These are phyloP conservation scores for Pangasius larnaudii DNA, from an alignment of 2,797 vertebrate species.

Conservation along the genomic window DNA sequence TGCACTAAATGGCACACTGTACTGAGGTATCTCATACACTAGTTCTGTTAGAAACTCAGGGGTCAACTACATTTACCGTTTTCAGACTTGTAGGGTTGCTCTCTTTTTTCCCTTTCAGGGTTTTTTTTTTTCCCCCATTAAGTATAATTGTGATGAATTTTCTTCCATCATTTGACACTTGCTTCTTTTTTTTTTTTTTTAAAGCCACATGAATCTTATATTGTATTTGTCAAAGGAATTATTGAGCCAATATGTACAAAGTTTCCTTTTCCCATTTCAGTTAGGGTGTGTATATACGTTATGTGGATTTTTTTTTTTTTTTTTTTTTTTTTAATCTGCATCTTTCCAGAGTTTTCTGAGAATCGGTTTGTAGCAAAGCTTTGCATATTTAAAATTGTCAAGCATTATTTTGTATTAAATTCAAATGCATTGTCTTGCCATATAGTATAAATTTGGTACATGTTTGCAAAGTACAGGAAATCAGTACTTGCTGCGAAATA, in stretches of 20 bases:
- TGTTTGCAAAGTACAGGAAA: conserved; percentile 76
- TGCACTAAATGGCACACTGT: conserved; percentile 85
- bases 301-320: conserved; percentile 71
- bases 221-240: conserved; percentile 67
- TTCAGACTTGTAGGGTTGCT: conserved; percentile 74
- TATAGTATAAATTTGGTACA: conserved; percentile 78
- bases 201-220: conserved; percentile 69
- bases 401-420: conserved; percentile 60
- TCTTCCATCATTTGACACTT: conserved; percentile 3
- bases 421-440: conserved; percentile 75
- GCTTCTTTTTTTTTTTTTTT: conserved; percentile 70
- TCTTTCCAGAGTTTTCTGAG: conserved; percentile 64
- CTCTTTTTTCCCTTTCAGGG: conserved; percentile 31
- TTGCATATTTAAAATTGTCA: conserved; percentile 74
- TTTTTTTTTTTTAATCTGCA: conserved; percentile 64
- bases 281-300: conserved; percentile 66
- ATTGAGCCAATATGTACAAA: conserved; percentile 78
- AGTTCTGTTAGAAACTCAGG: conserved; percentile 87
- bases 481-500: conserved; percentile 76
- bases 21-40: conserved; percentile 85
- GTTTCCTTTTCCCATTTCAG: conserved; percentile 52
- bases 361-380: conserved; percentile 71
- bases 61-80: conserved; percentile 84
- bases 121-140: neutral
- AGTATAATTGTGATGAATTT: conserved; percentile 8